Base-by-base conservation (phyloP, 1,140 invertebrate genomes). In the Drosophila equinoxialis region DNA sequence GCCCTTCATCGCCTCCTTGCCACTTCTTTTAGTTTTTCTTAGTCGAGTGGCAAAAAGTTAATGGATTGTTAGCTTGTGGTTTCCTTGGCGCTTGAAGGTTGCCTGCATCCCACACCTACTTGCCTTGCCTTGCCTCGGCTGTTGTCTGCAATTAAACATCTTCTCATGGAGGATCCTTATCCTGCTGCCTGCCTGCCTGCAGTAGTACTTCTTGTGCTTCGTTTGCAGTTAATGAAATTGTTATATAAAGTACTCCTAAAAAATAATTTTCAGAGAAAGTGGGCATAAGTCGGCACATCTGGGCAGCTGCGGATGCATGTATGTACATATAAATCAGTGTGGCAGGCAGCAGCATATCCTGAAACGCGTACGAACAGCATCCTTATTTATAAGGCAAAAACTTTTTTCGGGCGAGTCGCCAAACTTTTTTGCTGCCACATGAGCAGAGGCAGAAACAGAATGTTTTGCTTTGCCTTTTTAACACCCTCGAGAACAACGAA, bases 61-160 rank as follows among this genome's bases (percentile, higher is more conserved):
- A 87, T 89, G 84, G 84, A 87, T 87, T 89, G 84, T 89, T 78
- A 87, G 86, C 84, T 89, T 81, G 84, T 60, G 84, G 84, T 81
- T 87, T 80, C 74, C 84, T 77, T 78, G 77, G 66, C 71, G 74
- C 54, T 59, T 23, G 45, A 14, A 17, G 45, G 14, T 51, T 8
- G 45, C 8, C 3, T 51, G 17, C 57, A 23, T 26, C 8, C 51
- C 35, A 37, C 14, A 51, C 45, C 14, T 20, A 7, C 14, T 20
- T 17, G 45, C 30, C 30, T 30, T 30, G 23, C 23, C 23, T 26
- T 26, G 23, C 23, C 23, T 26, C 3, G 23, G 3, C 17, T 48
- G 45, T 11, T 51, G 45, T 70, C 69, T 83, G 77, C 83, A 87
- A 87, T 87, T 87, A 87, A 82, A 82, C 41, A 73, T 55, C 41